Conservation (phyloP, 1,140 invertebrate genomes). For the Bicyclus anynana region DNA sequence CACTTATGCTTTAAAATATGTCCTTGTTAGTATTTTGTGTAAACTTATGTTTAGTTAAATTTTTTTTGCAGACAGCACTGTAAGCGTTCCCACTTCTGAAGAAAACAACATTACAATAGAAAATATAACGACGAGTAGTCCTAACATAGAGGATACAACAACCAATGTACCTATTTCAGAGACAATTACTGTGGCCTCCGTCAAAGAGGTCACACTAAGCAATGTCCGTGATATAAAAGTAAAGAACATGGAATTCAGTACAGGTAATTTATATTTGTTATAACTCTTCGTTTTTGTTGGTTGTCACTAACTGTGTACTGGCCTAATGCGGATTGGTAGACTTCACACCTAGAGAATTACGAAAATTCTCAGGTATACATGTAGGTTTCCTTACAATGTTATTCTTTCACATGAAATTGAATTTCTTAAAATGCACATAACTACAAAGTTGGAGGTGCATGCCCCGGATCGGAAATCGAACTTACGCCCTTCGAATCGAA, state of each 20-base stretch:
- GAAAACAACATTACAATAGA: neutral
- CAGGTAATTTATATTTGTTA: slow-evolving; percentile 35
- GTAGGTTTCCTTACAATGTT: no score
- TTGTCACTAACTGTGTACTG: slow-evolving; percentile 70
- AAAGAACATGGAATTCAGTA: slow-evolving; percentile 35
- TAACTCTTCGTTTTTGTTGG: slow-evolving; percentile 22
- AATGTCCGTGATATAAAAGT: slow-evolving; percentile 55
- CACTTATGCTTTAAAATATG: no score
- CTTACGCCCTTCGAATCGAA: no score
- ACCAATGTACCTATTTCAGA: neutral
- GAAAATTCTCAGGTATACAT: no score
- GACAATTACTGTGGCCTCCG: slow-evolving; percentile 6
- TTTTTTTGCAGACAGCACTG: neutral
- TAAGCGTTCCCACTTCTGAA: neutral
- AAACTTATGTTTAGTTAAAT: no score
- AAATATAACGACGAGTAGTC: slow-evolving; percentile 1
- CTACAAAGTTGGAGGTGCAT: no score
- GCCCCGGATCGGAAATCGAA: no score
- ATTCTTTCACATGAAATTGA: no score
- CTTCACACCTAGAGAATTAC: no score
- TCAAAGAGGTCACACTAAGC: slow-evolving; percentile 59
- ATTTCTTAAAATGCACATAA: no score
- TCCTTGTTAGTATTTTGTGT: no score
- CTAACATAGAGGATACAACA: slow-evolving; percentile 6
- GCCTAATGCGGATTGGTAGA: no score